Evolutionary conservation across 2,113 vertebrate species (phyloP), one percentile per base, ranked within the genome.

Genomic region (Phoxinus phoxinus): DNA sequence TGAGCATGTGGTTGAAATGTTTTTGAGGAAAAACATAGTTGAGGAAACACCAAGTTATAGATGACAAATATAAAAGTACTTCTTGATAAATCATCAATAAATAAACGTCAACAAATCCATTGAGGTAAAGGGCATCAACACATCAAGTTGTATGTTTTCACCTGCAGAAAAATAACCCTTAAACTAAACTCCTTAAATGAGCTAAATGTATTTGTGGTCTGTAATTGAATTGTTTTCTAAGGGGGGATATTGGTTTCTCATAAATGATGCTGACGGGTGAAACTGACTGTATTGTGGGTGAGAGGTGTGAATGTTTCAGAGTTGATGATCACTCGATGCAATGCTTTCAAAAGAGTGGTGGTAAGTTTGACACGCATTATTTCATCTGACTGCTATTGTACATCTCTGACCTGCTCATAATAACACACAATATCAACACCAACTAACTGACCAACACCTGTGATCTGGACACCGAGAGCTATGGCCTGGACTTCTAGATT

Each of bases 221-320:
- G 69, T 72, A 2, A n/a, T 12, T n/a, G 19, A 3, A 41, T 58
- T 58, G n/a, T 32, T 30, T 56, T 58, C 13, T 25, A 75, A 12
- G 11, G 12, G 9, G n/a, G 27, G 19, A 32, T 59, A 51, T 30
- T 32, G 25, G 48, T 25, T 85, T 48, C 76, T 72, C 7, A 19
- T 85, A 80, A 63, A 65, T 84, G 81, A 21, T 84, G 85, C 87
- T 88, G 85, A 84, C 37, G 46, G 4, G 25, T 10, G 27, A 81
- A 46, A 27, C 19, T 63, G 35, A 13, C 53, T 53, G 35, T 19
- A 2, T 1, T 88, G 74, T 74, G 73, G 79, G 21, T 59, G 35
- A 15, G 59, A 88, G 82, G 87, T 88, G 85, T 86, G 76, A 86
- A 30, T 71, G 41, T 13, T 44, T 27, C 46, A 4, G 11, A 9